A percentile compares a stretch with the other conserved stretches of the same genome.
These are phyloP conservation scores for Diadema setosum DNA, from an alignment of 35 echinoderm and acorn worm species.

Conservation along the genomic window DNA sequence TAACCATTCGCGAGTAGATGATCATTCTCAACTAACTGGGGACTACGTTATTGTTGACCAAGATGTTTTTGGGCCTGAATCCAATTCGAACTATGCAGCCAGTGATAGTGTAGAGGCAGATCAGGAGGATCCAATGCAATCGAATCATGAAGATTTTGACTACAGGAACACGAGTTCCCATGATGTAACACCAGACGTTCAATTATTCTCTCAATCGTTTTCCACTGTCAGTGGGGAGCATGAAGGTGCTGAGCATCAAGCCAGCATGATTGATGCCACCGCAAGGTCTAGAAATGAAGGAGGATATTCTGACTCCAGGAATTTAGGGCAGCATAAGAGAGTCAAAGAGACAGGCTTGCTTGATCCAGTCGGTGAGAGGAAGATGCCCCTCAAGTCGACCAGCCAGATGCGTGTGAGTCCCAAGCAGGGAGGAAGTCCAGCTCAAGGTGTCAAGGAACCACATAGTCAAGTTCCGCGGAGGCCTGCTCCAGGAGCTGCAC, in stretches of 20 bases:
- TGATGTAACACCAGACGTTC: background rate
- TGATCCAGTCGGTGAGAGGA: background rate
- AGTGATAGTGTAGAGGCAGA: slow-evolving; percentile 86
- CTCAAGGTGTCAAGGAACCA: background rate
- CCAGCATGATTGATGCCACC: background rate
- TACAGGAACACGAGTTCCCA: background rate
- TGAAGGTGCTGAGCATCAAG: slow-evolving; percentile 17
- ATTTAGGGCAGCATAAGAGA: no score
- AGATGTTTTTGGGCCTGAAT: background rate
- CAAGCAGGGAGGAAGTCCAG: background rate
- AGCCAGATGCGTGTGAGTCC: slow-evolving; percentile 8
- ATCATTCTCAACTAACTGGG: background rate
- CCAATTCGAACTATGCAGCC: background rate
- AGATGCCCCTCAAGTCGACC: background rate
- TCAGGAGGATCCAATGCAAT: slow-evolving; percentile 29
- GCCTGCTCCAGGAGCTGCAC: slow-evolving; percentile 17
- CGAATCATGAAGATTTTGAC: slow-evolving; percentile 15
- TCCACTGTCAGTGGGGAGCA: background rate
- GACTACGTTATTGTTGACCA: background rate
- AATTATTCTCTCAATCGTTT: background rate
- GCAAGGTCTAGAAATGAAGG: background rate
- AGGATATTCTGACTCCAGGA: no score
- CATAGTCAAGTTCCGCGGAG: background rate
- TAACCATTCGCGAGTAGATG: background rate
- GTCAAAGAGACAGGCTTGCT: background rate